Evolutionary conservation across 2,113 vertebrate species (phyloP), one percentile per base, ranked within the genome.

Genomic region (Morone chrysops): DNA sequence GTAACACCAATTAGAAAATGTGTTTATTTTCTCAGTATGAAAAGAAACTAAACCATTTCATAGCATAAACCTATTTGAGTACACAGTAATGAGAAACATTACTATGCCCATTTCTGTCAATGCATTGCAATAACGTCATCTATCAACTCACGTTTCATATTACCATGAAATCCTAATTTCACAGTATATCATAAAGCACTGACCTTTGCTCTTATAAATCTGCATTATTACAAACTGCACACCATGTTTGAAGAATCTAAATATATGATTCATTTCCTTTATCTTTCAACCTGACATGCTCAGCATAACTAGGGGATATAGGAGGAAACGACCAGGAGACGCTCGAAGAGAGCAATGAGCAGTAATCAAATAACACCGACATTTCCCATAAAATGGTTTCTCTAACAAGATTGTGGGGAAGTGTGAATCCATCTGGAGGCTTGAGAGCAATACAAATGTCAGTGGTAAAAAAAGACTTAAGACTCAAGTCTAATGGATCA

Each of bases 401-500:
- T 53, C 68, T 95, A 96, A 96, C 73, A 80, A 93, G 94, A 94
- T 95, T 95, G 84, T 78, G 81, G 82, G 80, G 65, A 90, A 91
- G 89, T 78, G 83, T 85, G 87, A 92, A 81, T 86, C 89, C 87
- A 87, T 93, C 86, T 88, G 54, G 80, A 80, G 14, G 50, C 59
- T 38, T 87, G 82, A 74, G 59, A 93, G 92, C 84, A 89, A 89
- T 43, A 87, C 84, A 83, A 82, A 79, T 53, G 62, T 89, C 75
- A 86, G 86, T 69, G 78, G 81, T 82, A 76, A 74, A 73, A 56
- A 70, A 90, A 56, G 41, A 75, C 73, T 60, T 10, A 53, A 74
- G 75, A 48, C 38, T 73, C 4, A 72, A 53, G n/a, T 85, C 12
- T 86, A 71, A 90, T 81, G 80, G 83, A 90, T 90, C 80, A 38